phyloP scores from a whole-genome alignment of 2,113 vertebrate species.

The Rhombomys opimus region DNA sequence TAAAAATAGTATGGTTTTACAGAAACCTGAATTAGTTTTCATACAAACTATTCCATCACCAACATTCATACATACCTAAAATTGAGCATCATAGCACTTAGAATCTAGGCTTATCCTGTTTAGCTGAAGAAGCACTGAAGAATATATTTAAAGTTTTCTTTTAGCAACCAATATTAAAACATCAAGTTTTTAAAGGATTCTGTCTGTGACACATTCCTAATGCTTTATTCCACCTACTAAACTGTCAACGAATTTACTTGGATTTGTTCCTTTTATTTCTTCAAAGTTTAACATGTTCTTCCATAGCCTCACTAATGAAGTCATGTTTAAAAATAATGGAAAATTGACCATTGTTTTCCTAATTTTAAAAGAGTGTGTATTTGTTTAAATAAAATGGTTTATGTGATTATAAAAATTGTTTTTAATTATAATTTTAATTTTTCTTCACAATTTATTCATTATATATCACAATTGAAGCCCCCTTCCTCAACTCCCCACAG shows the following conservation, averaged over 20 bases:
- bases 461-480: no score
- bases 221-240: not conserved
- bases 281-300: not conserved
- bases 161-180: not conserved
- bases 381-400: constrained; percentile 1
- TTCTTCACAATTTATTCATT: no score
- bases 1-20: not conserved
- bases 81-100: not conserved
- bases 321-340: not conserved
- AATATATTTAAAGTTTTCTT: not conserved
- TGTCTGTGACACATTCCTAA: not conserved
- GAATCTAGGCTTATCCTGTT: not conserved
- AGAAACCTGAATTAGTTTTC: not conserved
- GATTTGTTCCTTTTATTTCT: not conserved
- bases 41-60: not conserved
- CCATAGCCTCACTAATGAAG: not conserved
- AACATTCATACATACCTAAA: not conserved
- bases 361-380: not conserved
- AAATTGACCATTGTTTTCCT: not conserved
- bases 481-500: no score
- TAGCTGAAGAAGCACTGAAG: not conserved
- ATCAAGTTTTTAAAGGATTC: not conserved
- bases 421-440: no score
- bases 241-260: not conserved
- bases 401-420: not conserved